Conservation (phyloP, 2,797 vertebrate genomes). For the Rhynchonycteris naso region DNA sequence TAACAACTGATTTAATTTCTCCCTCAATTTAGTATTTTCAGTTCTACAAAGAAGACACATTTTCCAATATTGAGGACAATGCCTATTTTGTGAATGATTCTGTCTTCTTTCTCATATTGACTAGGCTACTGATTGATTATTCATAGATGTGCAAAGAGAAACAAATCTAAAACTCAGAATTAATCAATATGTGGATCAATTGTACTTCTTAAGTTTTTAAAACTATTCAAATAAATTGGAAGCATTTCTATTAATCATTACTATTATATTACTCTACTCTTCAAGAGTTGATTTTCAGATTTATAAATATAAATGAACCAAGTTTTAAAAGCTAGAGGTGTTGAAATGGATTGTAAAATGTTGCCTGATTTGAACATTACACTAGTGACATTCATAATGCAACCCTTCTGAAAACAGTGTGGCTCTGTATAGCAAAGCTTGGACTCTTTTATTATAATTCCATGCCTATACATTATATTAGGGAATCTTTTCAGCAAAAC, state of each 20-base stretch:
- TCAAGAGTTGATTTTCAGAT: conserved; percentile 1
- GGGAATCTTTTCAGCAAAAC: not conserved
- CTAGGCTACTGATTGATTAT: not conserved
- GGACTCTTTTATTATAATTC: not conserved
- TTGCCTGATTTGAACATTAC: not conserved
- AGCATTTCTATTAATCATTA: not conserved
- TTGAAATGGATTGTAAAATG: not conserved
- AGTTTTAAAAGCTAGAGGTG: conserved; percentile 41
- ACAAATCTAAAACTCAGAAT: conserved; percentile 22
- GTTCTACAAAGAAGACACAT: conserved; percentile 13
- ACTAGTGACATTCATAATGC: not conserved
- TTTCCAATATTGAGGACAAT: not conserved
- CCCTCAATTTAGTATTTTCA: conserved; percentile 16
- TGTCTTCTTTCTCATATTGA: not conserved
- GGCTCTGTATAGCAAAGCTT: not conserved
- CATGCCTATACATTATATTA: not conserved
- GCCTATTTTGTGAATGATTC: not conserved
- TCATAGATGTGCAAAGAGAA: not conserved
- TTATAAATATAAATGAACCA: not conserved
- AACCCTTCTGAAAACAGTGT: not conserved
- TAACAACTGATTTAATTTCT: not conserved
- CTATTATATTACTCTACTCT: not conserved
- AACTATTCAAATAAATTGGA: conserved; percentile 16
- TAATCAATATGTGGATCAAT: not conserved
- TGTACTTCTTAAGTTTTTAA: not conserved